Evolutionary conservation across 2,113 vertebrate species (phyloP).

Genomic region (Tragulus kanchil): DNA sequence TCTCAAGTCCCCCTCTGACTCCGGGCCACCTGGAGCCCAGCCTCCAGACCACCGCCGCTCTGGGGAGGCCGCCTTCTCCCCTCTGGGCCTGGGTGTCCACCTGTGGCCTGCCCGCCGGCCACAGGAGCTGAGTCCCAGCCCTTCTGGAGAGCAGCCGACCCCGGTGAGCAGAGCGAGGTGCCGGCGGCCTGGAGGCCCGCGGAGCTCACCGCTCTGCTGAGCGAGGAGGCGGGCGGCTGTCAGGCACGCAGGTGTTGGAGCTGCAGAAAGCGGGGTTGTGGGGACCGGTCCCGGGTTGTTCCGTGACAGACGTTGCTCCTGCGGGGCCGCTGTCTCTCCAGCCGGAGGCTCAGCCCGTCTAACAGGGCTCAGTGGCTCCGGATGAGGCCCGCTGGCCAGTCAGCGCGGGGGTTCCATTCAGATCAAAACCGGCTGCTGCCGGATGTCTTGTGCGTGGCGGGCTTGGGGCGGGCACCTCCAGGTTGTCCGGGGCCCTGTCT

Average conservation of each 20-base stretch:
- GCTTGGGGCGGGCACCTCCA: too few relatives aligned
- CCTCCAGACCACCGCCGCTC: fast-evolving
- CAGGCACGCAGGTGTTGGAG: fast-evolving
- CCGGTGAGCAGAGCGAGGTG: too few relatives aligned
- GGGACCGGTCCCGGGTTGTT: fast-evolving
- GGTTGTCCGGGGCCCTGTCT: fast-evolving
- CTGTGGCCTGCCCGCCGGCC: too few relatives aligned
- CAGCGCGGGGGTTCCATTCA: not conserved
- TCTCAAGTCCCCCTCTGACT: fast-evolving
- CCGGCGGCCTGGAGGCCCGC: fast-evolving
- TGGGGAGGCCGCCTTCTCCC: not conserved
- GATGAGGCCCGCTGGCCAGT: not conserved
- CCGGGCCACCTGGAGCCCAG: fast-evolving
- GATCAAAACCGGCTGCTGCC: fast-evolving
- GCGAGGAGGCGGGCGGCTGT: not conserved
- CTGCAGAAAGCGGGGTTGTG: not conserved
- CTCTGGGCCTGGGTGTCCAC: fast-evolving
- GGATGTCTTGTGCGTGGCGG: fast-evolving
- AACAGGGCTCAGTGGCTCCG: fast-evolving
- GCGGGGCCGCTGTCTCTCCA: fast-evolving
- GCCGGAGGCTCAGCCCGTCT: not conserved
- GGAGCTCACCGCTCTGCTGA: fast-evolving
- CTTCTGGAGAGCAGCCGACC: fast-evolving
- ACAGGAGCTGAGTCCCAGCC: too few relatives aligned
- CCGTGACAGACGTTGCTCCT: not conserved